Evolutionary conservation across 2,797 vertebrate genomes (phyloP).

Genomic region (Tinamus major): DNA sequence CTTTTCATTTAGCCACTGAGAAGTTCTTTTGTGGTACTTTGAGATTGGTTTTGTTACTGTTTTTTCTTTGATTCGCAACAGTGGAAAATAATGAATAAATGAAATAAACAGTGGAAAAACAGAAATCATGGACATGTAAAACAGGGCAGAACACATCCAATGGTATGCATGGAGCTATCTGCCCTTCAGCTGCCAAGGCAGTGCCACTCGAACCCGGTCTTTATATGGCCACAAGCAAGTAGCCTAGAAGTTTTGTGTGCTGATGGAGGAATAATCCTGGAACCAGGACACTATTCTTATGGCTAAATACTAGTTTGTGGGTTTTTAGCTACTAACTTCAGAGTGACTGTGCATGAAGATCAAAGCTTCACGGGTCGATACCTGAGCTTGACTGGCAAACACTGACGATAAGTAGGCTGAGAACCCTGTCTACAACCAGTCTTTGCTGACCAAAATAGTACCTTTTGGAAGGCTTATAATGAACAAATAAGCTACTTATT

Average conservation of each 20-base stretch:
- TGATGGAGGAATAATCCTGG: not conserved
- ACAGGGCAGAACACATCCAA: not conserved
- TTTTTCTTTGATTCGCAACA: not conserved
- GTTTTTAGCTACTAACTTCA: not conserved
- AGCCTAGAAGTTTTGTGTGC: not conserved
- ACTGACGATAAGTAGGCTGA: not conserved
- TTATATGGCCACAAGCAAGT: not conserved
- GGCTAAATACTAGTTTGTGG: not conserved
- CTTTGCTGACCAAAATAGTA: not conserved
- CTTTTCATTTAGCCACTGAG: not conserved
- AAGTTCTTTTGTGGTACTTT: not conserved
- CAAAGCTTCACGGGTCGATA: not conserved
- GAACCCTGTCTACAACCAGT: not conserved
- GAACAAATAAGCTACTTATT: slow-evolving; percentile 26
- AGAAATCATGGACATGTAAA: not conserved
- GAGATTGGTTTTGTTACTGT: not conserved
- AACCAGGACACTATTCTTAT: not conserved
- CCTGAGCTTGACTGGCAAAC: not conserved
- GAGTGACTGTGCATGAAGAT: not conserved
- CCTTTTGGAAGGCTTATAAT: slow-evolving; percentile 17
- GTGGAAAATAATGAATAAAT: not conserved
- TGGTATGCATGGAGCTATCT: not conserved
- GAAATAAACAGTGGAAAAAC: not conserved
- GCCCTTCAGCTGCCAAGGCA: not conserved
- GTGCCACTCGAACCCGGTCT: not conserved